phyloP scores from a whole-genome alignment of 2,797 vertebrate genomes.

The Scolopax bukidnonensis region DNA sequence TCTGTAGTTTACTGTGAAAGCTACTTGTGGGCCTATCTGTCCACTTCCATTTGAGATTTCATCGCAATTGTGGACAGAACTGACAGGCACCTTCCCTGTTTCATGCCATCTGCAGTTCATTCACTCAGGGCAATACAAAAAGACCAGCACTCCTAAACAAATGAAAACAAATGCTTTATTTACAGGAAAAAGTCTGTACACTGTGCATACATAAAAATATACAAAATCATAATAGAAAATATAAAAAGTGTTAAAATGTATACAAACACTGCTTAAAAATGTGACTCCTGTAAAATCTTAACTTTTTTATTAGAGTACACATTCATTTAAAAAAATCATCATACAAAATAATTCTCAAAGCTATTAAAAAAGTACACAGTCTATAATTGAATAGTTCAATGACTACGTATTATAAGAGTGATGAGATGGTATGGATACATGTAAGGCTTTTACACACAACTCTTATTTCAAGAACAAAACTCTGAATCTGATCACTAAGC shows the following conservation, averaged over 20 bases:
- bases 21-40: neutral
- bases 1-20: neutral
- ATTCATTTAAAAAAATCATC: slow-evolving; percentile 80
- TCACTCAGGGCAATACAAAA: neutral
- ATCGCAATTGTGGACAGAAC: neutral
- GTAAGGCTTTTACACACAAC: slow-evolving; percentile 61
- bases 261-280: slow-evolving; percentile 86
- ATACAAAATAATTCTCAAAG: slow-evolving; percentile 82
- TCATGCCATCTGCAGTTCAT: neutral
- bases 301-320: slow-evolving; percentile 78
- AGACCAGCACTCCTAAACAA: slow-evolving; percentile 64
- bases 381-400: slow-evolving; percentile 71
- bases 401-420: slow-evolving; percentile 59
- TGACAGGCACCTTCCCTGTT: neutral
- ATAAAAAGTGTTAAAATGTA: slow-evolving; percentile 85
- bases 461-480: slow-evolving; percentile 48
- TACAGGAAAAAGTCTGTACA: slow-evolving; percentile 83
- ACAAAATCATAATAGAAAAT: slow-evolving; percentile 88
- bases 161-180: slow-evolving; percentile 83
- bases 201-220: slow-evolving; percentile 85
- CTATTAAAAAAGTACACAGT: slow-evolving; percentile 83
- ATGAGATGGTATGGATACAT: slow-evolving; percentile 35
- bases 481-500: slow-evolving; percentile 44
- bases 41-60: neutral
- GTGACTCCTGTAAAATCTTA: slow-evolving; percentile 79